These are phyloP conservation scores for Yponomeuta cagnagella DNA, from an alignment of 2,888 invertebrate species.

Conservation along the genomic window DNA sequence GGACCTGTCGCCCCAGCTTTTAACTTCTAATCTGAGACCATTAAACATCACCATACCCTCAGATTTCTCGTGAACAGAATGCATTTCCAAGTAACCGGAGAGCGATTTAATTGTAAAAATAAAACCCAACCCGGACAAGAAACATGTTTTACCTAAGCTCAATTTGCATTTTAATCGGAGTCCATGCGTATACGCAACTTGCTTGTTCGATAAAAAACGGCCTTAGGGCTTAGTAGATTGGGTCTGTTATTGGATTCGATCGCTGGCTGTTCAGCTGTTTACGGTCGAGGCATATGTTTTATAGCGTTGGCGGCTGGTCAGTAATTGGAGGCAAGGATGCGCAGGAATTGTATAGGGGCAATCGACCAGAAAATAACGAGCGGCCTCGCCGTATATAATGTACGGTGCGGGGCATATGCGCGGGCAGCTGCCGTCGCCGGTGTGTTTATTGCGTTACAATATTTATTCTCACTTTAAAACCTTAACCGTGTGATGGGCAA, in stretches of 20 bases:
- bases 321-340: conserved; percentile 75
- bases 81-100: conserved; percentile 70
- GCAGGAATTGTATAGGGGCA: conserved; percentile 72
- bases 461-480: conserved; percentile 17
- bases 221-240: conserved; percentile 17
- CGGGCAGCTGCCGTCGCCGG: conserved; percentile 45
- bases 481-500: not conserved
- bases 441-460: conserved; percentile 15
- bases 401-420: conserved; percentile 42
- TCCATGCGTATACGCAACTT: conserved; percentile 22
- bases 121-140: conserved; percentile 67
- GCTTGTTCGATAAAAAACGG: conserved; percentile 18
- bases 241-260: conserved; percentile 23
- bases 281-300: conserved; percentile 35
- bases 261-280: conserved; percentile 15
- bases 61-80: conserved; percentile 59
- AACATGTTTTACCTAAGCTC: conserved; percentile 73
- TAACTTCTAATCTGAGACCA: conserved; percentile 73
- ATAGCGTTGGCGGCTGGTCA: conserved; percentile 69
- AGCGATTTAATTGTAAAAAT: conserved; percentile 73
- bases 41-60: conserved; percentile 67
- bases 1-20: conserved; percentile 48
- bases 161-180: conserved; percentile 57
- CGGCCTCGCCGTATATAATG: conserved; percentile 22
- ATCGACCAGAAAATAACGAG: conserved; percentile 76